Evolutionary conservation across 53 echinoderm and acorn worm species (phyloP), one percentile per base, ranked within the genome.

Genomic region (Apostichopus leukothele): DNA sequence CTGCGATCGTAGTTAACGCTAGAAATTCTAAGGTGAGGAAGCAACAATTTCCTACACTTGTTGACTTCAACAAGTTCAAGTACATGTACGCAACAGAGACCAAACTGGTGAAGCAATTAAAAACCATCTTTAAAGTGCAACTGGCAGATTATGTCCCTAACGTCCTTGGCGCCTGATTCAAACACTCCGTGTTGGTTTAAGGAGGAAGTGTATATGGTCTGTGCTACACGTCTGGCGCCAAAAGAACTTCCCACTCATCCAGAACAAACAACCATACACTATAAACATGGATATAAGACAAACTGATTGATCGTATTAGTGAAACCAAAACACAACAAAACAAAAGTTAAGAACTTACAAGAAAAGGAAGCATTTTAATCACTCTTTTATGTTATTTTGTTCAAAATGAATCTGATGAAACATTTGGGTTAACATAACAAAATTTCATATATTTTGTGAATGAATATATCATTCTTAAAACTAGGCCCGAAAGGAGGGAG

Each of bases 231-330:
- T 50, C 78, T 78, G 78, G 78, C 78, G 78, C 78, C 78, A n/a
- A 78, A 50, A 50, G 78, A 39, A 78, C 51, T 52, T 78, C 78
- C 78, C 78, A 78, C 78, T 78, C 53, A 78, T 50, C n/a, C n/a
- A 52, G 51, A 5, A 13, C 39, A 52, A 78, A 18, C 78, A 61
- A 61, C 61, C 3, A 9, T 13, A 9, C 61, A 9, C 9, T 61
- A 11, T 61, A 61, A 13, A 13, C 9, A 61, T 61, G 61, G 9
- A 61, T 39, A 39, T 39, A 39, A 39, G 39, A 39, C 39, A 39
- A 39, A 39, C n/a, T n/a, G 39, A 39, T 39, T 39, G 39, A 39
- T 39, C 39, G 39, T 39, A 39, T 39, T 39, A 3, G 39, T 39
- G 39, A 39, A 39, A 39, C 39, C 39, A 39, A 39, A 39, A 39